Base-by-base conservation (phyloP, 1,140 invertebrate genomes). In the Berghia stephanieae region DNA sequence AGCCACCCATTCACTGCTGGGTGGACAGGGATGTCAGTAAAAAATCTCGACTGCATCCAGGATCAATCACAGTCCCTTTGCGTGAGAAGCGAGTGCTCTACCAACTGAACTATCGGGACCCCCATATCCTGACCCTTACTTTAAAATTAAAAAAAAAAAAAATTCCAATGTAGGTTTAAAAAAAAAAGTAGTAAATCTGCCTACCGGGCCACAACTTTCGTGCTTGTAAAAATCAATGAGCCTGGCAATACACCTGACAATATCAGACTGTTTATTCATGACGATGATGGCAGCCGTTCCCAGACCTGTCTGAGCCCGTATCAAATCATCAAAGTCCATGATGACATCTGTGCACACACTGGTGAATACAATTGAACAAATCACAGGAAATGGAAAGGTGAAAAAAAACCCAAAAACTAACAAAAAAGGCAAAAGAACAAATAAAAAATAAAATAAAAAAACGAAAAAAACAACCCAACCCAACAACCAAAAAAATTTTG, bases 201-300 rank as follows among this genome's bases (percentile, higher is more conserved):
- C 43, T 78, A 91, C 90, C 91, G 99, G 98, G 21, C 98, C 98
- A 91, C 98, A 99, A 21, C 96, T 98, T 90, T 99, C 98, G 88
- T 99, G 98, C 88, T 99, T 99, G 89, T 99, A 99, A 90, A 99
- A 99, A 87, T 96, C 94, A 81, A 97, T 96, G 36, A 99, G 92
- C 57, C 98, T 93, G 27, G 96, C 94, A 86, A 99, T 99, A 2
- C 98, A 98, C 88, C 96, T 96, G 73, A 99, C 95, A 76, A 99
- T 93, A 91, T 99, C 98, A 0, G 96, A 97, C 80, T 96, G 95
- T 85, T 98, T 97, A 88, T 99, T 98, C 97, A 99, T 99, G 6
- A 99, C 98, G 87, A 99, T 99, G 44, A 99, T 90, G 69, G 98
- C 98, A 18, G 98, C 98, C 2, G 98, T 99, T 66, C 98, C 98